These are phyloP conservation scores for Oncorhynchus mykiss DNA, from an alignment of 2,113 vertebrate genomes.

Conservation along the genomic window DNA sequence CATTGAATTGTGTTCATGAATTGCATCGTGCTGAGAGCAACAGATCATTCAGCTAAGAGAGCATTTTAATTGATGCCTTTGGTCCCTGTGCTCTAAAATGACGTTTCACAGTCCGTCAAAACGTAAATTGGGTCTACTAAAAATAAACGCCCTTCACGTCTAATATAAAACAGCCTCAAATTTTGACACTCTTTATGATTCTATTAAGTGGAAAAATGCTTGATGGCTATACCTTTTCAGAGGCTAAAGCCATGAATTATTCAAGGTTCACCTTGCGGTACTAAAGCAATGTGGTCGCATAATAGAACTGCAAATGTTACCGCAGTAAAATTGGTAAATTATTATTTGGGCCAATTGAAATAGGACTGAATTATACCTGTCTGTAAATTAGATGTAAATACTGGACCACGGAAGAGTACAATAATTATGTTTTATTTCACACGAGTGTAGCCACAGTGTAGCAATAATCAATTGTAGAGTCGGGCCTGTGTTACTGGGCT, in stretches of 20 bases:
- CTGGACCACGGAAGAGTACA: constrained; percentile 23
- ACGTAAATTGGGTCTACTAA: constrained; percentile 55
- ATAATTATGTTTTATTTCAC: neutral
- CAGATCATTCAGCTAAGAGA: constrained; percentile 35
- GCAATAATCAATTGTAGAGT: constrained; percentile 38
- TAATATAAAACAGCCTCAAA: constrained; percentile 48
- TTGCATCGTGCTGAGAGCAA: neutral
- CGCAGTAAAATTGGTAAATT: constrained; percentile 48
- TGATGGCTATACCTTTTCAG: constrained; percentile 44
- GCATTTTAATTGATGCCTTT: constrained; percentile 9
- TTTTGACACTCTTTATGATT: constrained; percentile 62
- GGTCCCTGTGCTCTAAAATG: constrained; percentile 24
- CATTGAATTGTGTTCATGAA: neutral
- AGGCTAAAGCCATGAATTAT: constrained; percentile 58
- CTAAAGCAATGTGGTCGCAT: constrained; percentile 46
- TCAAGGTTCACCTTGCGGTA: constrained; percentile 57
- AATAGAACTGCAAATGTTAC: constrained; percentile 64
- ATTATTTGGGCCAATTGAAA: constrained; percentile 61
- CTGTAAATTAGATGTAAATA: constrained; percentile 44
- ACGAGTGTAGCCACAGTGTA: neutral
- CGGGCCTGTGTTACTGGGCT: too few species aligned
- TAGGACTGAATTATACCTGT: constrained; percentile 47
- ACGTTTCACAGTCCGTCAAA: constrained; percentile 46
- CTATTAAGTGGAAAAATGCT: constrained; percentile 46
- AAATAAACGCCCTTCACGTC: constrained; percentile 49